phyloP scores from a whole-genome alignment of 2,113 vertebrate genomes.

The Anhinga rufa region DNA sequence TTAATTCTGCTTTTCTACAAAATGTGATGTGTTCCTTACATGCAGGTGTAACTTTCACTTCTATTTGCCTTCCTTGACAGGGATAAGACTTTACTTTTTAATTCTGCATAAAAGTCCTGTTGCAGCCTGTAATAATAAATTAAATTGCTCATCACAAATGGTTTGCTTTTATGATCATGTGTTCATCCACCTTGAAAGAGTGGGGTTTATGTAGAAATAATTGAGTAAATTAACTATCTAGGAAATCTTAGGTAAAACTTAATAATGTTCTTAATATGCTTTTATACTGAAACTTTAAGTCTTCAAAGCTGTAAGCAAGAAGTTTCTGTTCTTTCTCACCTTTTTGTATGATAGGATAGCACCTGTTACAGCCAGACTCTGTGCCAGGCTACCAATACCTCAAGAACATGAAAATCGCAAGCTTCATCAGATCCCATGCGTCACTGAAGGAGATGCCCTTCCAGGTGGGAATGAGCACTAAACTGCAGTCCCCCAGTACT shows the following conservation, averaged over 20 bases:
- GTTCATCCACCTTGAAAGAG: neutral
- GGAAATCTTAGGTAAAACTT: neutral
- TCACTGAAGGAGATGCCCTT: neutral
- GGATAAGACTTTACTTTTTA: neutral
- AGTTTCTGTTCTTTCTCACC: neutral
- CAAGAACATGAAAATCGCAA: neutral
- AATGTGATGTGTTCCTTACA: neutral
- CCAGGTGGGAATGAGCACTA: neutral
- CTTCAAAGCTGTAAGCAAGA: neutral
- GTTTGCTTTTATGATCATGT: neutral
- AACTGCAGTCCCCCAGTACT: neutral
- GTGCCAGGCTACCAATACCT: neutral
- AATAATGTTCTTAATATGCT: neutral
- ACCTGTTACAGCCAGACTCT: neutral
- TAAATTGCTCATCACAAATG: neutral
- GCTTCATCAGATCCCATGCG: neutral
- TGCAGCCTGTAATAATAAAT: neutral
- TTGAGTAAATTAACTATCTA: neutral
- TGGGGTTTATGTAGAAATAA: neutral
- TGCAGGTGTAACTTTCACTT: neutral
- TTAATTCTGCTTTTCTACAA: neutral
- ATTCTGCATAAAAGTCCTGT: neutral
- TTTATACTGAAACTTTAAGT: neutral
- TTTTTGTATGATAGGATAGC: neutral
- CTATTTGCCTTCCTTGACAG: neutral